Evolutionary conservation across 2,888 invertebrate species (phyloP).

Genomic region (Macrosoma leucophasiata): DNA sequence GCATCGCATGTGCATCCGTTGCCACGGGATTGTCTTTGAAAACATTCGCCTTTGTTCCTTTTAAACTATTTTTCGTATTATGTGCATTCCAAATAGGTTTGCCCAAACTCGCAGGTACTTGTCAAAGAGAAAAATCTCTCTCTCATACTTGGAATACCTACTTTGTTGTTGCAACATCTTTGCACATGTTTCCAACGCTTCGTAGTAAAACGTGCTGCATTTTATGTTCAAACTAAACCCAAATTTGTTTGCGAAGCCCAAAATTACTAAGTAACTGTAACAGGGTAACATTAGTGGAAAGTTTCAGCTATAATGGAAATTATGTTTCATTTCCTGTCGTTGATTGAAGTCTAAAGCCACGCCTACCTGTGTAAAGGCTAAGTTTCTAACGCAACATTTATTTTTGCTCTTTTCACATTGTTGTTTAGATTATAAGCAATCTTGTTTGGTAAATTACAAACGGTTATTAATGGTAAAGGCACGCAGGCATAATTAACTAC

Average conservation of each 20-base stretch:
- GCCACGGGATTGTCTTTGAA: too few species aligned
- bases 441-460: too few species aligned
- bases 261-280: constrained; percentile 11
- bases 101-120: constrained; percentile 31
- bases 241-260: background rate
- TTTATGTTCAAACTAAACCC: background rate
- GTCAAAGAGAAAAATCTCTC: constrained; percentile 26
- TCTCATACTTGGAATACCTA: constrained; percentile 24
- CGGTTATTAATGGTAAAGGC: too few species aligned
- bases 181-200: constrained; percentile 16
- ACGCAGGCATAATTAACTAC: too few species aligned
- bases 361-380: constrained; percentile 25
- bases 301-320: constrained; percentile 51
- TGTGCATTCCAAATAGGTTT: constrained; percentile 33
- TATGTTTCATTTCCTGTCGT: constrained; percentile 55
- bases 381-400: too few species aligned
- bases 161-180: constrained; percentile 24
- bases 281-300: constrained; percentile 27
- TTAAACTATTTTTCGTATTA: constrained; percentile 34
- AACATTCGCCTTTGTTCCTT: too few species aligned
- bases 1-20: too few species aligned
- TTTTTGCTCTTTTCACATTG: too few species aligned
- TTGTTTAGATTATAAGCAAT: too few species aligned
- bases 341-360: constrained; percentile 53
- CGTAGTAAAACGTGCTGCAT: constrained; percentile 4